phyloP scores from a whole-genome alignment of 2,888 invertebrate genomes.

The Papilio protenor region DNA sequence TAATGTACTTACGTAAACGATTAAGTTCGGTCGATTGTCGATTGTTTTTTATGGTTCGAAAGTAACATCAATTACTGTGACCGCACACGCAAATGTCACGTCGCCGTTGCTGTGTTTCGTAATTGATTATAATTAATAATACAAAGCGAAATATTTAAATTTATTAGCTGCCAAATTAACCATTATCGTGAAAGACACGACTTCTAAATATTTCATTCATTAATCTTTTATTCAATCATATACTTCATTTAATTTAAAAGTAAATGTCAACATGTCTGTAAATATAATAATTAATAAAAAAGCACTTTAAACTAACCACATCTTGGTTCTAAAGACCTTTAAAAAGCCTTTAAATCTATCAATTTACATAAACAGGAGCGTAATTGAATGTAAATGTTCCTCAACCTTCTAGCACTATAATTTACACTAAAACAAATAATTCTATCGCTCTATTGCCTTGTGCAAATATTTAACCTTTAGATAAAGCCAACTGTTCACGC shows the following conservation, averaged over 20 bases:
- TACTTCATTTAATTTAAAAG: no score
- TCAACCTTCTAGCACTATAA: conserved; percentile 24
- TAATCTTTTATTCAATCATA: no score
- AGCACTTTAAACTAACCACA: background rate
- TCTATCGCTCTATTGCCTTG: conserved; percentile 15
- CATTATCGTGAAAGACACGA: no score
- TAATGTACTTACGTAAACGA: conserved; percentile 18
- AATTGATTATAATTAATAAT: background rate
- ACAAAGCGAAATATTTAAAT: background rate
- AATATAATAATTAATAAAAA: background rate
- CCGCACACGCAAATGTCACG: conserved; percentile 33
- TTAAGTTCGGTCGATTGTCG: conserved; percentile 14
- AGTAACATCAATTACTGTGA: conserved; percentile 51
- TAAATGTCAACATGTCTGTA: no score
- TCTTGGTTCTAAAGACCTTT: background rate
- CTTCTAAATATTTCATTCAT: no score
- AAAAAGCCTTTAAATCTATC: background rate
- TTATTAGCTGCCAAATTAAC: no score
- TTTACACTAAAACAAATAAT: conserved; percentile 18
- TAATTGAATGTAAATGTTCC: conserved; percentile 22
- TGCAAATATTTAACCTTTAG: conserved; percentile 45
- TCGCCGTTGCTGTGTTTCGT: background rate
- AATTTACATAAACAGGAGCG: background rate
- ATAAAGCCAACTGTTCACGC: conserved; percentile 50
- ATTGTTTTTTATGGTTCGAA: conserved; percentile 54